Conservation (phyloP, 2,888 invertebrate genomes). For the Trissonchulus sp. region DNA sequence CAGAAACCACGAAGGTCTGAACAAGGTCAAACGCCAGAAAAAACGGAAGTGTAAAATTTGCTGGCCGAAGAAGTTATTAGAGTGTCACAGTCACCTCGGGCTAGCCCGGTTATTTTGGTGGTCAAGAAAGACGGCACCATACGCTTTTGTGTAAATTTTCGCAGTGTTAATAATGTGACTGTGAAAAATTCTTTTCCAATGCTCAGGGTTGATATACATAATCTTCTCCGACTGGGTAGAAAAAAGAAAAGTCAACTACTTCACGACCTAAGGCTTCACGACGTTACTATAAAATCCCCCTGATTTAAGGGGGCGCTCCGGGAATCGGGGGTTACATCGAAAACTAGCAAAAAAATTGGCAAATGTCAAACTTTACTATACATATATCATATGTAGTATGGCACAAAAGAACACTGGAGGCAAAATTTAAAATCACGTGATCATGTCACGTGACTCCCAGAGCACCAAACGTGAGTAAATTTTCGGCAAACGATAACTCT, state of each 20-base stretch:
- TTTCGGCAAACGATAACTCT: no score
- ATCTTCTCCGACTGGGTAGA: background rate
- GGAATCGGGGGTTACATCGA: no score
- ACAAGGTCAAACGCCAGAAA: background rate
- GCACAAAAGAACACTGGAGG: no score
- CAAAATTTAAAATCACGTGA: no score
- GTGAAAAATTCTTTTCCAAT: background rate
- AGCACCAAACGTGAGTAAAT: no score
- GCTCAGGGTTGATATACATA: background rate
- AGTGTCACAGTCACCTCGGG: background rate
- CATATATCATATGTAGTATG: no score
- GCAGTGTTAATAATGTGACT: background rate
- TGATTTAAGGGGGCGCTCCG: no score
- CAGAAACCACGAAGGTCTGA: background rate
- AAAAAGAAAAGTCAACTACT: background rate
- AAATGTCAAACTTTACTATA: no score
- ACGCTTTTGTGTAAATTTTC: background rate
- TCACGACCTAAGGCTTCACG: background rate
- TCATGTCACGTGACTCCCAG: no score
- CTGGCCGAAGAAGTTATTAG: background rate
- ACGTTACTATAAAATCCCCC: no score
- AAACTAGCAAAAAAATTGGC: no score
- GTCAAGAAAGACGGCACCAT: background rate
- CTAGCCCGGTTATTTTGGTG: background rate
- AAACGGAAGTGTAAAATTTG: background rate